Evolutionary conservation across 2,888 invertebrate species (phyloP), one percentile per base, ranked within the genome.

Genomic region (Palloptera scutellata): DNA sequence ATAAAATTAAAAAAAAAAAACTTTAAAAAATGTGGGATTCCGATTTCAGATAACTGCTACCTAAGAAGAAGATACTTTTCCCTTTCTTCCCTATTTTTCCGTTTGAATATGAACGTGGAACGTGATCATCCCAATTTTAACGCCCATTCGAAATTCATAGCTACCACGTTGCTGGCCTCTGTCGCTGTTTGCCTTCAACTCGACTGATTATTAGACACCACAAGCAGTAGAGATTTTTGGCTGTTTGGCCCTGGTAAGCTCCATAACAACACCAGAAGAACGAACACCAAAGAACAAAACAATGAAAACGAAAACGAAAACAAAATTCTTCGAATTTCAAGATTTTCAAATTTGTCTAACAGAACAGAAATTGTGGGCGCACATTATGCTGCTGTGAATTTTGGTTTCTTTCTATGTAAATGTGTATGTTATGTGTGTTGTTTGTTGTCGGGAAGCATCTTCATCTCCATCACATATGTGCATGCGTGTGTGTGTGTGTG

Each of bases 71-170:
- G 30, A 30, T 30, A 30, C 30, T 6, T 30, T 30, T 30, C 30
- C 75, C 78, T 75, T 78, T 42, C 42, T 71, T 78, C 54, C 53
- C 15, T 45, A 51, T 61, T 19, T n/a, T n/a, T 48, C n/a, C 2
- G 2, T 67, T 61, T 64, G 58, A 40, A 45, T 62, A 52, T 54
- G 73, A 69, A 71, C 69, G 75, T 75, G 79, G 80, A 78, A 82
- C 82, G 79, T 79, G 81, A 79, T 77, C 81, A 77, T 75, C 83
- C 83, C 81, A 82, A 78, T 79, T 79, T 80, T 77, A 78, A 81
- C 81, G 81, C 81, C 82, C 81, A 78, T 79, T n/a, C 74, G 75
- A 73, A 76, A 78, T 68, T 72, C 72, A 66, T 68, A 61, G 72
- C 79, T 81, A 81, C 79, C 76, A 79, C 69, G 62, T 65, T 69